phyloP scores from a whole-genome alignment of 2,888 invertebrate genomes.

The Prenolepis imparis region DNA sequence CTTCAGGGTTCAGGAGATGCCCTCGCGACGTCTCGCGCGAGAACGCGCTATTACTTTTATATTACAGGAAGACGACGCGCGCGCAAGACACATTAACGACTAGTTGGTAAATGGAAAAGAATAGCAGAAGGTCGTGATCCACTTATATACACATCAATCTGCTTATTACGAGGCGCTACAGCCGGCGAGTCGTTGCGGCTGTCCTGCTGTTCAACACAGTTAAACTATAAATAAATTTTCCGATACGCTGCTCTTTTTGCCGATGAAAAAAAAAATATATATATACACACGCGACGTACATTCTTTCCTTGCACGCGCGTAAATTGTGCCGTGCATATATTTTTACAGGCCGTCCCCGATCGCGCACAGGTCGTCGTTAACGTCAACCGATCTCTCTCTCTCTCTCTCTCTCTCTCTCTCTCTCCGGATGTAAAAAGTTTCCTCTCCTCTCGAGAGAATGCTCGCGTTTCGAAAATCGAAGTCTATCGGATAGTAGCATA shows the following conservation, averaged over 20 bases:
- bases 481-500: background rate
- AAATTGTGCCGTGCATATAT: conserved; percentile 39
- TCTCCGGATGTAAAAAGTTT: conserved; percentile 19
- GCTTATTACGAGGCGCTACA: conserved; percentile 59
- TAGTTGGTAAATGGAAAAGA: conserved; percentile 34
- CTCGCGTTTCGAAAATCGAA: conserved; percentile 32
- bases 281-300: background rate
- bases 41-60: background rate
- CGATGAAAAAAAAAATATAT: conserved; percentile 48
- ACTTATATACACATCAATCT: conserved; percentile 54
- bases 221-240: conserved; percentile 73
- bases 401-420: too few relatives aligned
- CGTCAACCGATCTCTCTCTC: background rate
- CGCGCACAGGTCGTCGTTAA: background rate
- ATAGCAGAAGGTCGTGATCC: conserved; percentile 61
- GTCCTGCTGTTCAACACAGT: conserved; percentile 40
- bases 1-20: background rate
- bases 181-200: conserved; percentile 41
- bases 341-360: conserved; percentile 22
- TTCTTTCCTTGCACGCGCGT: conserved; percentile 26
- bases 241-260: conserved; percentile 65
- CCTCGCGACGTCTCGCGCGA: background rate
- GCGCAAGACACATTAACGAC: conserved; percentile 24
- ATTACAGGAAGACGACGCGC: background rate
- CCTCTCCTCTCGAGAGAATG: too few relatives aligned